phyloP scores from a whole-genome alignment of 2,113 vertebrate species.

The Tachuris rubrigastra region DNA sequence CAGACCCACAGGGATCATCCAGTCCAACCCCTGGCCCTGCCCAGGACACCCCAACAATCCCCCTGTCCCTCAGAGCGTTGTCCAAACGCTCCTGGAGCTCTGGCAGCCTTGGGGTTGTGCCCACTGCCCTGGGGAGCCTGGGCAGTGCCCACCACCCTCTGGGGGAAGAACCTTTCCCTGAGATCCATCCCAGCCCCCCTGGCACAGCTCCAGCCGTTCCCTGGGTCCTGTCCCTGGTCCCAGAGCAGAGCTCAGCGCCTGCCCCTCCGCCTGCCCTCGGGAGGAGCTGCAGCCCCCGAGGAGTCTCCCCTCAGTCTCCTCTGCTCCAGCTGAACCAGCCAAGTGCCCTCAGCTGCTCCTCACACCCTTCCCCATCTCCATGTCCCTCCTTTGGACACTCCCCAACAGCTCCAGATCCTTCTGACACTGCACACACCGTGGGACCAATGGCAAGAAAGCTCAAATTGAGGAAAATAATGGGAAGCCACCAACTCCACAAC shows the following conservation, averaged over 20 bases:
- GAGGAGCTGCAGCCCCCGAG: not conserved
- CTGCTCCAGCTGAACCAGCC: not conserved
- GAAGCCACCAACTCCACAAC: constrained; percentile 23
- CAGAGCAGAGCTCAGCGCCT: not conserved
- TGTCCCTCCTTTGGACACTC: not conserved
- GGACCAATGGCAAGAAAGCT: not conserved
- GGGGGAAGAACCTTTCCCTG: not conserved
- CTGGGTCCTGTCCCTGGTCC: not conserved
- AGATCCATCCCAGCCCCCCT: not conserved
- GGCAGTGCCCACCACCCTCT: not conserved
- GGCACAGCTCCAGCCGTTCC: not conserved
- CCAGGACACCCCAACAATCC: not conserved
- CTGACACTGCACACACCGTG: not conserved
- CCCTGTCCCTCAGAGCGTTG: not conserved
- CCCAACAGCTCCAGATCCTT: not conserved
- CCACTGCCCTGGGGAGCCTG: not conserved
- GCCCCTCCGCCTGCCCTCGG: not conserved
- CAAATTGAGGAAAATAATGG: constrained; percentile 5
- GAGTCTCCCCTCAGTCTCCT: not conserved
- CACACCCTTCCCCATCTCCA: not conserved
- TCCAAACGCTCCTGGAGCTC: not conserved
- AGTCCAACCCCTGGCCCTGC: not conserved
- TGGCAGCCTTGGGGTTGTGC: not conserved
- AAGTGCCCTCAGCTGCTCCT: not conserved
- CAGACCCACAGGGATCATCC: fast-evolving